Conservation (phyloP, 2,113 vertebrate genomes). For the Chlamydotis undulata region DNA sequence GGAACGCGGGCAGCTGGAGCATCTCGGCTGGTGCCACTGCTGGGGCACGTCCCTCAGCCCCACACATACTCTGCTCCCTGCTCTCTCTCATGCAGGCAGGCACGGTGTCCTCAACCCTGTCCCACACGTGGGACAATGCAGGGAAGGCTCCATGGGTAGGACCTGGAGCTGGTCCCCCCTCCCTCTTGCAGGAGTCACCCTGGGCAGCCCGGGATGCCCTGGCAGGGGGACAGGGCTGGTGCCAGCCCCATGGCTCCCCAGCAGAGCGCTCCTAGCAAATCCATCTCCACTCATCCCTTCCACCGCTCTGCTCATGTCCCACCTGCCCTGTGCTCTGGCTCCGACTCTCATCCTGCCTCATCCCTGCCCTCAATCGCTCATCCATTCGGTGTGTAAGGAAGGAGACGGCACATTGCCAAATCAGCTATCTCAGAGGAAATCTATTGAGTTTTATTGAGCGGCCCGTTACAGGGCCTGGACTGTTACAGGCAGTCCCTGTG, state of each 20-base stretch:
- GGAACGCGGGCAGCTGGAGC: not conserved
- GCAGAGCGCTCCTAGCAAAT: not conserved
- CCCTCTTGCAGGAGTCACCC: not conserved
- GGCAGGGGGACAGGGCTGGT: not conserved
- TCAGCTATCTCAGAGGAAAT: slow-evolving; percentile 16
- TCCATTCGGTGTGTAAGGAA: not conserved
- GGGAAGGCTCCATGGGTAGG: not conserved
- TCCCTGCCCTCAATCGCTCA: not conserved
- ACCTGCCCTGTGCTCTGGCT: not conserved
- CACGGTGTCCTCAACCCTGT: not conserved
- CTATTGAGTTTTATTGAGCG: not conserved
- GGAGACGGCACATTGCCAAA: slow-evolving; percentile 9
- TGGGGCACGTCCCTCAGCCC: not conserved
- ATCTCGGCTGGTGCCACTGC: not conserved
- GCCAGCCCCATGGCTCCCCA: not conserved
- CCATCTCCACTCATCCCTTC: accelerated
- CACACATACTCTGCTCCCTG: accelerated
- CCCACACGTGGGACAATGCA: accelerated
- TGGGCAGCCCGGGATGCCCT: not conserved
- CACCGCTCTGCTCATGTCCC: not conserved
- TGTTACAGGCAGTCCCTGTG: not conserved
- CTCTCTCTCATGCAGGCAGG: accelerated
- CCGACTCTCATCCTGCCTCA: not conserved
- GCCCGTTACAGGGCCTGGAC: not conserved
- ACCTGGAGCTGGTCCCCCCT: not conserved